phyloP scores from a whole-genome alignment of 2,888 invertebrate species.

The Dastarcus helophoroides region DNA sequence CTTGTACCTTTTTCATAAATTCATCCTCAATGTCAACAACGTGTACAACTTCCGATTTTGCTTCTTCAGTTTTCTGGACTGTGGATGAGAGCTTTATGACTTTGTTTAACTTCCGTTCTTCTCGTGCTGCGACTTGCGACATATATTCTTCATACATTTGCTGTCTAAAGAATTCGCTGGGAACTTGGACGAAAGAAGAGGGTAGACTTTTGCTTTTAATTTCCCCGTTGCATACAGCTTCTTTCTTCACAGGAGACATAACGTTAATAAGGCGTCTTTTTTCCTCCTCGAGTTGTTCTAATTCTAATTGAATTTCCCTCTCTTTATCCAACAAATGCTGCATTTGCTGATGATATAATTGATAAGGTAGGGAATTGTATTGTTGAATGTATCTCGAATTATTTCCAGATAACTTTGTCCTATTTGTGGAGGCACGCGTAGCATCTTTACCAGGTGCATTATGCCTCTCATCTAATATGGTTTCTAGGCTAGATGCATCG shows the following conservation, averaged over 20 bases:
- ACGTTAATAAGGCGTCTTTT: conserved; percentile 33
- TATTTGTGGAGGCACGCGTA: conserved; percentile 10
- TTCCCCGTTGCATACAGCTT: conserved; percentile 26
- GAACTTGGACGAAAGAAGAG: conserved; percentile 35
- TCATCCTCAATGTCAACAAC: conserved; percentile 57
- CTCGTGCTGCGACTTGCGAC: conserved; percentile 63
- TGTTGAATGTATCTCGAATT: neutral
- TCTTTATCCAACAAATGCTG: conserved; percentile 56
- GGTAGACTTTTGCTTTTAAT: conserved; percentile 18
- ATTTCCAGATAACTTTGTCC: conserved; percentile 12
- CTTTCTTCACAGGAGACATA: conserved; percentile 40
- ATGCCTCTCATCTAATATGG: conserved; percentile 10
- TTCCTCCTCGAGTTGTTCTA: conserved; percentile 49
- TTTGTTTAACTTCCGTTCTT: conserved; percentile 67
- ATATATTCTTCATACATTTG: conserved; percentile 80
- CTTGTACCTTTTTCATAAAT: conserved; percentile 64
- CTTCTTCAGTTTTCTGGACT: conserved; percentile 26
- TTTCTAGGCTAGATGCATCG: conserved; percentile 22
- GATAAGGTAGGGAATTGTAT: conserved; percentile 47
- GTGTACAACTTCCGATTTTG: conserved; percentile 27
- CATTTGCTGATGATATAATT: conserved; percentile 51
- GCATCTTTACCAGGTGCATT: conserved; percentile 20
- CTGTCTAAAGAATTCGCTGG: conserved; percentile 60
- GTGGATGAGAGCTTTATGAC: conserved; percentile 64
- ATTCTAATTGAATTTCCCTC: conserved; percentile 53